Percentiles rank a stretch among this genome's conserved stretches.
Evolutionary conservation across 2,888 invertebrate species (phyloP).

Genomic region (Lasioglossum malachurum): DNA sequence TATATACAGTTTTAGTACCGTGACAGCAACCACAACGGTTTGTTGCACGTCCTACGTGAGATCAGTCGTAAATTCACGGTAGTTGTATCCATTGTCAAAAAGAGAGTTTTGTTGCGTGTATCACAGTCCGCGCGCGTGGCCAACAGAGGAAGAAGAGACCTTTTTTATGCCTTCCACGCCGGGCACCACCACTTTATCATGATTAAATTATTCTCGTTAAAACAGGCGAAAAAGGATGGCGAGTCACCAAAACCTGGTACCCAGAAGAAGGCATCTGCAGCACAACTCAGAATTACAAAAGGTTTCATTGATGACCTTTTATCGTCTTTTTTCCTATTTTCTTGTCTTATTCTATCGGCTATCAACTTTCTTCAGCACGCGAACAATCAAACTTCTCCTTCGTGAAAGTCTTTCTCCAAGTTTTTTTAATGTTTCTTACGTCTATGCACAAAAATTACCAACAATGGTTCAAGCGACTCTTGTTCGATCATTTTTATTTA

Average conservation of each 20-base stretch:
- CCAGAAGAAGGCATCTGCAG: conserved; percentile 98
- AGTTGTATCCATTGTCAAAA: conserved; percentile 65
- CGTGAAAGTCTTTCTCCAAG: not conserved
- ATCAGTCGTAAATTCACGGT: conserved; percentile 57
- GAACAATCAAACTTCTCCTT: not conserved
- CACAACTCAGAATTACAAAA: conserved; percentile 98
- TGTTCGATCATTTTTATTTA: conserved; percentile 32
- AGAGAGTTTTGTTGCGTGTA: conserved; percentile 56
- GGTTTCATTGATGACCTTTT: conserved; percentile 86
- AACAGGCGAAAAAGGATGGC: conserved; percentile 99
- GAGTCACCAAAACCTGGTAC: conserved; percentile 91
- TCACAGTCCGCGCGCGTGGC: conserved; percentile 62
- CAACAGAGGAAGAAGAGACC: conserved; percentile 56
- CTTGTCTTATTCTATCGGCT: conserved; percentile 20
- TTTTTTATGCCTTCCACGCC: conserved; percentile 68
- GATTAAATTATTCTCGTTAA: conserved; percentile 99
- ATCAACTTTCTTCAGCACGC: not conserved
- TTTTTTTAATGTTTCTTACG: not conserved
- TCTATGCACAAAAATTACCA: not conserved
- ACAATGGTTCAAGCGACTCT: not conserved
- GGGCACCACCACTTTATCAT: conserved; percentile 86
- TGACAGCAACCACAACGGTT: conserved; percentile 51
- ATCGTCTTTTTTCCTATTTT: conserved; percentile 17
- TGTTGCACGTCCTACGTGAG: conserved; percentile 66
- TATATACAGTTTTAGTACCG: conserved; percentile 35